These are phyloP conservation scores for Bombus confusus DNA, from an alignment of 1,140 invertebrate genomes.

Conservation along the genomic window DNA sequence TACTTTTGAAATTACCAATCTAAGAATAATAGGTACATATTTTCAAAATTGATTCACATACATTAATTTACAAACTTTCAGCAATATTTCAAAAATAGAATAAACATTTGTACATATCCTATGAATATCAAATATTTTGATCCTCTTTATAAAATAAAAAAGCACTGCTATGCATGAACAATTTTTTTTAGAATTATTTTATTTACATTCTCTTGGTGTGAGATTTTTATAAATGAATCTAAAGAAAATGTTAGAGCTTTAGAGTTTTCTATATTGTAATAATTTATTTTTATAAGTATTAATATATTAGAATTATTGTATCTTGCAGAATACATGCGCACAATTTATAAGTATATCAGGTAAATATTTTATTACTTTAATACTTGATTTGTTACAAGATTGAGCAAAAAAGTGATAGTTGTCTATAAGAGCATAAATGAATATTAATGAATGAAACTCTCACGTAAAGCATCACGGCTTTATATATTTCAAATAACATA, in stretches of 20 bases:
- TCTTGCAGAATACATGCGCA: conserved; percentile 26
- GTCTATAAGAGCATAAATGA: background rate
- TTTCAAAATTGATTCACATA: background rate
- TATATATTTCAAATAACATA: background rate
- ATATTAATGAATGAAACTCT: background rate
- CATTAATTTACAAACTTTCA: conserved; percentile 1
- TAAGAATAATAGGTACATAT: background rate
- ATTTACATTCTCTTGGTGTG: background rate
- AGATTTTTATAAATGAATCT: background rate
- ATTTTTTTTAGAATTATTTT: conserved; percentile 9
- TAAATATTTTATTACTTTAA: conserved; percentile 42
- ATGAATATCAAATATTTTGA: conserved; percentile 4
- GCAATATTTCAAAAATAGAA: conserved; percentile 9
- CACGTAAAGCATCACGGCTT: conserved; percentile 5
- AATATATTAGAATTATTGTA: conserved; percentile 30
- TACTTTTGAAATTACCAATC: background rate
- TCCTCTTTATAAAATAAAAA: conserved; percentile 19
- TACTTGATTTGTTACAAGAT: conserved; percentile 60
- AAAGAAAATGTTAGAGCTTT: background rate
- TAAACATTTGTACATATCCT: conserved; percentile 24
- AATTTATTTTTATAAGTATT: conserved; percentile 9
- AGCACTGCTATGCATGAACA: background rate
- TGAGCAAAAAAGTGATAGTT: conserved; percentile 62
- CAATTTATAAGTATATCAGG: conserved; percentile 19
- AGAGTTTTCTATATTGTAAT: background rate